Percentiles rank a stretch among this genome's conserved stretches.
Evolutionary conservation across 2,797 vertebrate genomes (phyloP).

Genomic region (Platyrinchus mystaceus): DNA sequence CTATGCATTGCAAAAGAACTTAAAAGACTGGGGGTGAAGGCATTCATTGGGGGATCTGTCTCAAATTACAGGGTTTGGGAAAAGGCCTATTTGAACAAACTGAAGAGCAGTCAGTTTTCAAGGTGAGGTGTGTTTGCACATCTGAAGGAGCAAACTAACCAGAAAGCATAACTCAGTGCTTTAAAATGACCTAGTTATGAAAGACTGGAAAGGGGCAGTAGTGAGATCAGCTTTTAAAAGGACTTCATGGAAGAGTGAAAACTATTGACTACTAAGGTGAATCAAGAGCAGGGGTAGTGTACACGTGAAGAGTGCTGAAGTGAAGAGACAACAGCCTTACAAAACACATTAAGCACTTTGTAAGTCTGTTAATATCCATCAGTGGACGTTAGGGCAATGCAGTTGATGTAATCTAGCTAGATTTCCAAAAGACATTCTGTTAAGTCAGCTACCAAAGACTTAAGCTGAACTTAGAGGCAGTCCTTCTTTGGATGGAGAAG

Average conservation of each 20-base stretch:
- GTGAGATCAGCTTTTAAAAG: neutral
- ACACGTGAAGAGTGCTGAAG: neutral
- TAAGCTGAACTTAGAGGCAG: neutral
- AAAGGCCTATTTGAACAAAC: neutral
- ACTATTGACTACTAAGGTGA: neutral
- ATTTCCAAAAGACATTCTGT: neutral
- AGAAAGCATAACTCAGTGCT: neutral
- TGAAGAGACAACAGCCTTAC: neutral
- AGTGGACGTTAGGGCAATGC: neutral
- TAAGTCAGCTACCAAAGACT: neutral
- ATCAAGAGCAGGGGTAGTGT: neutral
- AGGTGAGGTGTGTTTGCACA: neutral
- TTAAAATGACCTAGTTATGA: neutral
- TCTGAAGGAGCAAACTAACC: neutral
- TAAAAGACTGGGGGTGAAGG: neutral
- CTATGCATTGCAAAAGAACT: neutral
- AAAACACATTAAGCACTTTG: neutral
- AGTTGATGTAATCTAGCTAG: neutral
- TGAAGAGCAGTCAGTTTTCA: neutral
- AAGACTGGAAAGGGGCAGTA: neutral
- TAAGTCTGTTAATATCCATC: neutral
- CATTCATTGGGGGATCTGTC: neutral
- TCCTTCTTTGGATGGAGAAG: neutral
- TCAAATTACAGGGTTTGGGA: neutral
- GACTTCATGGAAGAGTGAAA: neutral